A percentile compares a stretch with the other conserved stretches of the same genome.
phyloP scores from a whole-genome alignment of 2,797 vertebrate species.

The Cichlasoma orientale region DNA sequence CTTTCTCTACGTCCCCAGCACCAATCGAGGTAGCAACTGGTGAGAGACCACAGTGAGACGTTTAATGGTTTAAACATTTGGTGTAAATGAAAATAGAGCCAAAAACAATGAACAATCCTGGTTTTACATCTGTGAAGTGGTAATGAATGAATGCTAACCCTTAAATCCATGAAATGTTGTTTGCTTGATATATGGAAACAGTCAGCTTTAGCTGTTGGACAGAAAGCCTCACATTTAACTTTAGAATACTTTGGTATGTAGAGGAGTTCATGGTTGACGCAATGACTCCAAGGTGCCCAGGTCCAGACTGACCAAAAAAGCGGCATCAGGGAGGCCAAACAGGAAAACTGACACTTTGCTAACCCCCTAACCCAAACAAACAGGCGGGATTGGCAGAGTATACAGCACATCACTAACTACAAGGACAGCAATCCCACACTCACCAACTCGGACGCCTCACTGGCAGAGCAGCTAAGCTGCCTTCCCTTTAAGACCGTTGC shows the following conservation, averaged over 20 bases:
- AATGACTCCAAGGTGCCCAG: background rate
- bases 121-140: background rate
- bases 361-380: too few relatives aligned
- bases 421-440: background rate
- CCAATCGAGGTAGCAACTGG: background rate
- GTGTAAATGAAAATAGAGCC: background rate
- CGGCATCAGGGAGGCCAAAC: background rate
- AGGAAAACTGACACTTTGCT: background rate
- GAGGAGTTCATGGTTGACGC: background rate
- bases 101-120: background rate
- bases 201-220: background rate
- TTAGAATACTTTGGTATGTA: background rate
- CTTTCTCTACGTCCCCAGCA: background rate
- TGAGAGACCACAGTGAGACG: background rate
- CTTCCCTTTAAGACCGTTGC: too few relatives aligned
- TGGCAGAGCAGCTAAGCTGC: background rate
- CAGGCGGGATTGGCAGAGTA: background rate
- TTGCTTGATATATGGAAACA: background rate
- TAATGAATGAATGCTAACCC: too few relatives aligned
- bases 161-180: too few relatives aligned
- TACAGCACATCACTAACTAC: background rate
- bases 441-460: background rate
- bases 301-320: too few relatives aligned
- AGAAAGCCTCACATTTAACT: background rate
- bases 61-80: background rate